Base-by-base conservation (phyloP, 2,797 vertebrate species). In the Enteromius paludinosus region DNA sequence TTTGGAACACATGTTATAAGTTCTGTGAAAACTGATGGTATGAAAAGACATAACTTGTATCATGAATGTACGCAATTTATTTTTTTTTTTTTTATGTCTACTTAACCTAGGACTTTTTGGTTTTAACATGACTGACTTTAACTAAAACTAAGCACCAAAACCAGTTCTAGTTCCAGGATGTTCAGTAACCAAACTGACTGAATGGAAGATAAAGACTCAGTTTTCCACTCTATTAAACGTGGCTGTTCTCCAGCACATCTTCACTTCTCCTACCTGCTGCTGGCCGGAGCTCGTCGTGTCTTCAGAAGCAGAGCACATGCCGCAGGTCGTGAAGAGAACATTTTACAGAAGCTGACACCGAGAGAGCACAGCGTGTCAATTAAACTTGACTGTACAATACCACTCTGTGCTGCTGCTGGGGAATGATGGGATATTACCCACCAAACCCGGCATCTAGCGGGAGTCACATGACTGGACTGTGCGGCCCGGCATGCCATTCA, bases 381-480 rank as follows among this genome's bases (percentile, higher is more conserved):
- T 66, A 33, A 35, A 59, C 3, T 56, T 28, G 20, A 47, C 66
- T 49, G 25, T 64, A 77, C 62, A 78, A 54, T 83, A 25, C 52
- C 68, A 78, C 82, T 66, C 74, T 85, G 61, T 68, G 61, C 49
- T 64, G 38, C 35, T 77, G 54, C 65, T 41, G 45, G 72, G 49
- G 59, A 49, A 64, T 65, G 73, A 62, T 78, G 84, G 76, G 77
- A 83, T 72, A 84, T 86, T 73, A 69, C 70, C 65, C 77, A 78
- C 52, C 75, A 66, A 78, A 80, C 52, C 43, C 69, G n/a, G 49
- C 68, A 84, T 84, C 70, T 73, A 79, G 54, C 20, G 41, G 12
- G 33, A 56, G 71, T 87, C 90, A 90, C 90, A 88, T 94, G 93
- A 93, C 90, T 86, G 62, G 90, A 90, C 91, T 89, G 90, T 88